A percentile compares a stretch with the other conserved stretches of the same genome.
Evolutionary conservation across 1,140 invertebrate species (phyloP).

Genomic region (Tetraneura akinire): DNA sequence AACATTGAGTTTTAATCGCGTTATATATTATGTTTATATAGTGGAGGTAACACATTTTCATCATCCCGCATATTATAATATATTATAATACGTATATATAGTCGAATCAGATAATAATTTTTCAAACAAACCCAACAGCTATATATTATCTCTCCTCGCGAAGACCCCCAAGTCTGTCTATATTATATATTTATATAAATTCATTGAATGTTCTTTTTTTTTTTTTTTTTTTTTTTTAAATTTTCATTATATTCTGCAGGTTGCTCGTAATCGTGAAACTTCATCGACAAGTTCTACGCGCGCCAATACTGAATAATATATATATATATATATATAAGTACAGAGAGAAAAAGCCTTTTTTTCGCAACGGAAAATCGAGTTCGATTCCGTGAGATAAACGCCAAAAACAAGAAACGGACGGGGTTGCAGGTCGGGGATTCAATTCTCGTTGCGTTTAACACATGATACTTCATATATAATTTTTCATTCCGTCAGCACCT

Average conservation of each 20-base stretch:
- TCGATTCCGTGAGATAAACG: conserved; percentile 48
- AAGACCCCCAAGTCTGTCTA: background rate
- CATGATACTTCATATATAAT: conserved; percentile 33
- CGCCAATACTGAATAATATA: background rate
- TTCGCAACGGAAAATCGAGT: conserved; percentile 11
- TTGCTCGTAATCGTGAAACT: conserved; percentile 20
- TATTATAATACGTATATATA: too few species aligned
- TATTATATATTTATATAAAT: background rate
- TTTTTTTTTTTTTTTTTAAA: background rate
- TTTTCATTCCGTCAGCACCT: conserved; percentile 42
- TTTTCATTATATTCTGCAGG: conserved; percentile 28
- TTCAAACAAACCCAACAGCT: background rate
- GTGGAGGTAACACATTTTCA: background rate
- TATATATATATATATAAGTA: too few species aligned
- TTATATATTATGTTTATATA: too few species aligned
- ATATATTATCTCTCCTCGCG: background rate
- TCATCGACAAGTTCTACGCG: conserved; percentile 29
- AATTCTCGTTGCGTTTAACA: conserved; percentile 25
- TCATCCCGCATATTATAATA: background rate
- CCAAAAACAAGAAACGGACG: conserved; percentile 30
- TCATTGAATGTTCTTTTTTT: conserved; percentile 41
- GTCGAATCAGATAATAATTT: conserved; percentile 23
- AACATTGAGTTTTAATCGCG: background rate
- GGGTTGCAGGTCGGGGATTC: conserved; percentile 22
- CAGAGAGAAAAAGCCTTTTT: background rate